These are phyloP conservation scores for Aphidius ervi DNA, from an alignment of 1,140 invertebrate species.

Conservation along the genomic window DNA sequence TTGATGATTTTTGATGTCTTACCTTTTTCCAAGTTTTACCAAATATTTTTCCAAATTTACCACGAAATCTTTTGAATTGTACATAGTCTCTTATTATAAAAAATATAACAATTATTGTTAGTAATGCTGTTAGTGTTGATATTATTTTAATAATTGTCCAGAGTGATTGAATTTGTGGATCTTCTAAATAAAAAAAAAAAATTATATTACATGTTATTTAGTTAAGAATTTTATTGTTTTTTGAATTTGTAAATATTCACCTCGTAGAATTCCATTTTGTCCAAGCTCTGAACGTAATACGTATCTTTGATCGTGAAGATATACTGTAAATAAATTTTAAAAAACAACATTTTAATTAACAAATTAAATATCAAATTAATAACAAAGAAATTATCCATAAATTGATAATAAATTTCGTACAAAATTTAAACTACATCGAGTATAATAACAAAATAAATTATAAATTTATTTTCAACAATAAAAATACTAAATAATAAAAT, in stretches of 20 bases:
- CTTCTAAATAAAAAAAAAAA: too few species aligned
- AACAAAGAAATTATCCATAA: too few species aligned
- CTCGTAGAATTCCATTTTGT: slow-evolving; percentile 27
- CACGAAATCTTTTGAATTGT: slow-evolving; percentile 32
- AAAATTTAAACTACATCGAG: too few species aligned
- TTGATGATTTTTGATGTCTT: too few species aligned
- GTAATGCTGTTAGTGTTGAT: slow-evolving; percentile 30
- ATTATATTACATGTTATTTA: too few species aligned
- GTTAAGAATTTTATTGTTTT: slow-evolving; percentile 2
- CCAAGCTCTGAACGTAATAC: slow-evolving; percentile 35
- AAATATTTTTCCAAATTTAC: slow-evolving; percentile 28
- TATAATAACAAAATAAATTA: too few species aligned
- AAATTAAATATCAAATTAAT: too few species aligned
- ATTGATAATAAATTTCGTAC: too few species aligned
- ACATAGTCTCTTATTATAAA: slow-evolving; percentile 28
- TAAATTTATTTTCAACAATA: too few species aligned
- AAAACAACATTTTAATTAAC: too few species aligned
- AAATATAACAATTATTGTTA: slow-evolving; percentile 27
- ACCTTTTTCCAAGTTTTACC: slow-evolving; percentile 33
- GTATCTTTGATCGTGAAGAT: slow-evolving; percentile 42
- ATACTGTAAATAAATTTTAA: slow-evolving; percentile 34
- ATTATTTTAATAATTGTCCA: slow-evolving; percentile 29
- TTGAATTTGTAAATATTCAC: slow-evolving; percentile 28
- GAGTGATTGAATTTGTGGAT: slow-evolving; percentile 29
- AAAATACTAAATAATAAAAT: too few species aligned